These are phyloP conservation scores for Sternotherus odoratus DNA, from an alignment of 2,797 vertebrate genomes.

Conservation along the genomic window DNA sequence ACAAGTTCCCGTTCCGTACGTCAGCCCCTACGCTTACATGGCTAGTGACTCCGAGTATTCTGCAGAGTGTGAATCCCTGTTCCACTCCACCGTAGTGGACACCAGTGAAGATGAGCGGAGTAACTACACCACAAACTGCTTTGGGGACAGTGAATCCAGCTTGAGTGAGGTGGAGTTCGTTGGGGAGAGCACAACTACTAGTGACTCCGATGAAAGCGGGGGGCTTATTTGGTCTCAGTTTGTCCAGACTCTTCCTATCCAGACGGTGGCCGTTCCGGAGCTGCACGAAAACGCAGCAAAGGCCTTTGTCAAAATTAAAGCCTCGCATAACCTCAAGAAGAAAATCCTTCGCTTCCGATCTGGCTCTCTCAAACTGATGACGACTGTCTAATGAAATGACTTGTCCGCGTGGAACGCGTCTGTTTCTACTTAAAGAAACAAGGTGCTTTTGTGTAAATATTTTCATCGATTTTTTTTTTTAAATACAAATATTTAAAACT, in stretches of 20 bases:
- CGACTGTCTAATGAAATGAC: conserved; percentile 89
- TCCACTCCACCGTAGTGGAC: conserved; percentile 94
- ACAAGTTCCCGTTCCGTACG: conserved; percentile 67
- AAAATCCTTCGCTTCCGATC: conserved; percentile 94
- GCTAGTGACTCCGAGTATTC: conserved; percentile 96
- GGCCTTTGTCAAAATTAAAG: conserved; percentile 94
- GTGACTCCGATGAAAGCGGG: conserved; percentile 90
- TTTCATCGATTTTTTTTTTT: conserved; percentile 43
- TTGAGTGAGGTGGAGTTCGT: conserved; percentile 88
- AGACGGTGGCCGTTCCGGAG: conserved; percentile 75
- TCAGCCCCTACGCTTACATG: conserved; percentile 84
- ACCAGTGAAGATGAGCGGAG: conserved; percentile 93
- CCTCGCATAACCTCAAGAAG: conserved; percentile 96
- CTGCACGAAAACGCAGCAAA: conserved; percentile 84
- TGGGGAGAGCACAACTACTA: conserved; percentile 88
- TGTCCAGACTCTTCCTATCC: conserved; percentile 83
- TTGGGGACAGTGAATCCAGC: conserved; percentile 94
- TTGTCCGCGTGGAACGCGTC: conserved; percentile 52
- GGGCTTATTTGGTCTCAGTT: conserved; percentile 89
- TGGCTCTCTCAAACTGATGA: conserved; percentile 96
- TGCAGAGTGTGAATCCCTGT: conserved; percentile 93
- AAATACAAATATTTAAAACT: conserved; percentile 79
- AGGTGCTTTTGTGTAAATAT: conserved; percentile 75
- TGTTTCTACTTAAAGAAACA: conserved; percentile 19
- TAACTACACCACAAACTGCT: conserved; percentile 94